Conservation (phyloP, 2,113 vertebrate species). For the Rattus norvegicus region DNA sequence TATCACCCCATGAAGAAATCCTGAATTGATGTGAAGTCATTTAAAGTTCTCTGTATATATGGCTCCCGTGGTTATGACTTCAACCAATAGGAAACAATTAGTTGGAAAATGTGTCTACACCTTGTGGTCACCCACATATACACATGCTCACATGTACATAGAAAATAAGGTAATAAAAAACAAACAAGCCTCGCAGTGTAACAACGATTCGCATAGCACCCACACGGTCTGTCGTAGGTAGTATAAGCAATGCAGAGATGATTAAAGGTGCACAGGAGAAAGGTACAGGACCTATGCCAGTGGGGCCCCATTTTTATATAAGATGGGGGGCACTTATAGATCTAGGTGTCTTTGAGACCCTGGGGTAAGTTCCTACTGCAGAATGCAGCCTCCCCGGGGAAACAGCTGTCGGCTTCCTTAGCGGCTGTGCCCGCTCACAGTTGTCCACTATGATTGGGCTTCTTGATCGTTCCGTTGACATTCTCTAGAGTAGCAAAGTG, state of each 20-base stretch:
- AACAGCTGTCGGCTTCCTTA: not conserved
- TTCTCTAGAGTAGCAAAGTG: not conserved
- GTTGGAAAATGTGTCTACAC: not conserved
- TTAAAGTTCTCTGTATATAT: not conserved
- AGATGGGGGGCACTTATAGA: not conserved
- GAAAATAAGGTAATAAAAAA: not conserved
- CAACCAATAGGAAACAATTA: not conserved
- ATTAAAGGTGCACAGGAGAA: not conserved
- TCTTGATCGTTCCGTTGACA: not conserved
- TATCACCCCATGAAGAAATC: not conserved
- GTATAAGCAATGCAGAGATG: not conserved
- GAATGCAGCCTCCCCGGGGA: not conserved
- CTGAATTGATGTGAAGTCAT: not conserved
- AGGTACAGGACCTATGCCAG: not conserved
- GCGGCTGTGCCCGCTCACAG: not conserved
- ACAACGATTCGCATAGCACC: not conserved
- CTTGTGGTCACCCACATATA: not conserved
- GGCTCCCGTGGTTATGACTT: not conserved
- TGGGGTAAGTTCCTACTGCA: not conserved
- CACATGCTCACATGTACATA: no score
- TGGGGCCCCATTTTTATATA: not conserved
- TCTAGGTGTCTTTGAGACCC: not conserved
- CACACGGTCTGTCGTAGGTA: not conserved
- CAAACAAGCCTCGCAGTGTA: not conserved
- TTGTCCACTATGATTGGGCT: not conserved